These are phyloP conservation scores for Catharus bicknelli DNA, from an alignment of 2,113 vertebrate species.

Conservation along the genomic window DNA sequence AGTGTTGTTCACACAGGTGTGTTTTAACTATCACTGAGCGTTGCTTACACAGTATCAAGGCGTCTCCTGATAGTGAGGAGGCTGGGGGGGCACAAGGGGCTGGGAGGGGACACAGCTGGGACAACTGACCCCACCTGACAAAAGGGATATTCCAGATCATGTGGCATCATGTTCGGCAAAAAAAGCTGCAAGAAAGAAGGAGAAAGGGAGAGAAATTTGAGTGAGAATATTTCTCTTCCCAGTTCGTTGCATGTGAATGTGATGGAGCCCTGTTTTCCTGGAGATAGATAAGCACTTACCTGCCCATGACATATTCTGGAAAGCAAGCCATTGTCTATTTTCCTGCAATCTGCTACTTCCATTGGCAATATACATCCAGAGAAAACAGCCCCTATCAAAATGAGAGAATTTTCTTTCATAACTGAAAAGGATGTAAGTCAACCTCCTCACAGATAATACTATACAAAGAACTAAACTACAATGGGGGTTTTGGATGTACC, in stretches of 20 bases:
- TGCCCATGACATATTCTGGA: neutral
- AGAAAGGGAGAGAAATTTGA: neutral
- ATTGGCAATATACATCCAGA: neutral
- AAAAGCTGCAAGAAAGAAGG: neutral
- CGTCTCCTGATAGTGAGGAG: neutral
- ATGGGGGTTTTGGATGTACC: neutral
- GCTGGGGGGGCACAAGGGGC: neutral
- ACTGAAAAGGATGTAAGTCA: neutral
- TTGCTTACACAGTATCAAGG: neutral
- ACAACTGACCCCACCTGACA: neutral
- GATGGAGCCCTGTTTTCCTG: neutral
- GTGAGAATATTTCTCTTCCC: neutral
- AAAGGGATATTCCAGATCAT: neutral
- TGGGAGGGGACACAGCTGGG: accelerated
- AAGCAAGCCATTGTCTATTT: neutral
- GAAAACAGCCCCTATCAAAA: neutral
- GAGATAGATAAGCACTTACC: neutral
- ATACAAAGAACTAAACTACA: neutral
- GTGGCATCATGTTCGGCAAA: neutral
- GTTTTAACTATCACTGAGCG: neutral
- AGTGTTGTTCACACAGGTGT: neutral
- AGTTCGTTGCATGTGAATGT: accelerated
- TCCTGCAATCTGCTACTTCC: neutral
- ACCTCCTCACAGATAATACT: neutral
- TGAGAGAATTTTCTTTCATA: neutral